phyloP scores from a whole-genome alignment of 2,888 invertebrate species.

The Mongoloraphidia duomilia region DNA sequence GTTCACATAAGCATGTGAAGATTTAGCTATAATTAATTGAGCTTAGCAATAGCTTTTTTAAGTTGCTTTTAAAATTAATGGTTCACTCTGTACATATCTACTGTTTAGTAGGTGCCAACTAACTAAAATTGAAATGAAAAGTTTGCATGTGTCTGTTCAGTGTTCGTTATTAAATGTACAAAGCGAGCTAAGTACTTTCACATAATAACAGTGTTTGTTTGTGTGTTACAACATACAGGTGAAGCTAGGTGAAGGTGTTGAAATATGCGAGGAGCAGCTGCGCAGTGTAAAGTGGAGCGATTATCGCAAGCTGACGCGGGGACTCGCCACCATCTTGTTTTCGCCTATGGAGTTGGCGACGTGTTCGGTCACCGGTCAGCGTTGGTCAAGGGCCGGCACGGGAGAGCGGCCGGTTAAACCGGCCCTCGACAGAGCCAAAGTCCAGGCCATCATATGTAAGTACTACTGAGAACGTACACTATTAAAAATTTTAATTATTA shows the following conservation, averaged over 20 bases:
- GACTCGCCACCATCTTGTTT: slow-evolving; percentile 58
- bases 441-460: slow-evolving; percentile 58
- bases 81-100: neutral
- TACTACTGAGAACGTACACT: slow-evolving; percentile 7
- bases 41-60: too few species aligned
- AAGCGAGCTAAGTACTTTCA: neutral
- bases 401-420: slow-evolving; percentile 62
- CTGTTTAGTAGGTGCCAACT: neutral
- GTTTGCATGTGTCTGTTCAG: neutral
- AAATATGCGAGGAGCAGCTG: slow-evolving; percentile 54
- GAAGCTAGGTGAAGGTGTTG: slow-evolving; percentile 57
- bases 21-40: too few species aligned
- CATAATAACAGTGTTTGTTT: neutral
- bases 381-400: slow-evolving; percentile 59
- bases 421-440: slow-evolving; percentile 53
- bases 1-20: too few species aligned
- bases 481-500: too few species aligned
- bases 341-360: slow-evolving; percentile 60
- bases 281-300: slow-evolving; percentile 62
- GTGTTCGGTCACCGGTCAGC: slow-evolving; percentile 60
- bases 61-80: too few species aligned
- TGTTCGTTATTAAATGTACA: too few species aligned
- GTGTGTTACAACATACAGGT: slow-evolving; percentile 32
- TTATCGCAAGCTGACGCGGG: slow-evolving; percentile 57
- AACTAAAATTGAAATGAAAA: neutral